Conservation (phyloP, 2,797 vertebrate species). For the Xenops minutus region DNA sequence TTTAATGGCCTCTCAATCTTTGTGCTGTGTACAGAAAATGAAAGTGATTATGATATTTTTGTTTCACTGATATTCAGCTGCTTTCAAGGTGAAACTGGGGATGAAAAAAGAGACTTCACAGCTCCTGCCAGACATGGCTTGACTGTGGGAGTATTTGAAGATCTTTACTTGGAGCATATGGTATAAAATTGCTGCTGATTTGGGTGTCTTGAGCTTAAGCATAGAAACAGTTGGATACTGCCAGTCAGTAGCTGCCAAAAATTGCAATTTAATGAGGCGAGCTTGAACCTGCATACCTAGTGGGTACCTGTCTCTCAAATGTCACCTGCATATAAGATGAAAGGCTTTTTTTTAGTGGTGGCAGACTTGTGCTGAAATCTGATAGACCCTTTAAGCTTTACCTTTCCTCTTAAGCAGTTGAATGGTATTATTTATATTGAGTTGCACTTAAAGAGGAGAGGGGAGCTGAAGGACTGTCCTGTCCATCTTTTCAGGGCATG, state of each 20-base stretch:
- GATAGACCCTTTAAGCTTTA: constrained; percentile 24
- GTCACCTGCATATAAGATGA: constrained; percentile 20
- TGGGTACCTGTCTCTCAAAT: constrained; percentile 62
- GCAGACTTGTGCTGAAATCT: constrained; percentile 23
- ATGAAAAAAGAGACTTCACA: constrained; percentile 4
- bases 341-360: neutral
- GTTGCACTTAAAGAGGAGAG: neutral
- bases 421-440: constrained; percentile 21
- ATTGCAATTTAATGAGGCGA: constrained; percentile 75
- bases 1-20: constrained; percentile 28
- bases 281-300: constrained; percentile 65
- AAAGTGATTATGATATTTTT: constrained; percentile 41
- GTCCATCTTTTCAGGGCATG: neutral
- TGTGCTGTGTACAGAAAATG: neutral
- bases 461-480: neutral
- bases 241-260: constrained; percentile 71
- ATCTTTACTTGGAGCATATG: constrained; percentile 24
- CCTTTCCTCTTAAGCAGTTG: neutral
- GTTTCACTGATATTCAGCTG: constrained; percentile 65
- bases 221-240: constrained; percentile 6
- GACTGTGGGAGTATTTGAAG: constrained; percentile 43
- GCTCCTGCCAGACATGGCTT: constrained; percentile 31
- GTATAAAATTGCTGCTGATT: constrained; percentile 62
- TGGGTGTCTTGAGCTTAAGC: constrained; percentile 71
- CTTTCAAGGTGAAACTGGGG: constrained; percentile 52